Evolutionary conservation across 2,113 vertebrate species (phyloP), one percentile per base, ranked within the genome.

Genomic region (Hyla sarda): DNA sequence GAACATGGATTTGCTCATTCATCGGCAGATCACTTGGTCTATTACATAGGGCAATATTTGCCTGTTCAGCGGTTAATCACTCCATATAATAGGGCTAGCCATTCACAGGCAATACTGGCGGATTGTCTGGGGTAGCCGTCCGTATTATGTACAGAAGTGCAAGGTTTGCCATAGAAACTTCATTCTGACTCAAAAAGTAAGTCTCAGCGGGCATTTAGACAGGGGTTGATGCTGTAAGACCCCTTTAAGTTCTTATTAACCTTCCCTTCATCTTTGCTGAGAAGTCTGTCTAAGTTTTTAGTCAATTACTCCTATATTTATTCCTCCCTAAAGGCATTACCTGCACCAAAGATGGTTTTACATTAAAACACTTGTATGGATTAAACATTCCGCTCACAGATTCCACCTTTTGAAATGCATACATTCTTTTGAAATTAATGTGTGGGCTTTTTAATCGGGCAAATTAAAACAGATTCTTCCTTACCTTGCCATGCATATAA

Each of bases 401-500:
- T 48, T 84, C 56, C 73, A 84, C 83, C 41, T 84, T 41, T 60
- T 76, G 71, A 76, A 60, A 77, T 62, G 69, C 52, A 84, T 84
- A 84, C 54, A 80, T 80, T 81, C 65, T 73, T 72, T 81, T 23
- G n/a, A 86, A 56, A 86, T 86, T 72, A 86, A 72, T 80, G 48
- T 56, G 37, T 48, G 52, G 48, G 52, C 48, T 72, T 81, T 69
- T 87, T 82, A 81, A 87, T 86, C 65, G 45, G 65, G 37, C 78
- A 58, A 81, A 67, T 45, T 81, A 60, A 82, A 82, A 74, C 50
- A 73, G 67, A 16, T 79, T 81, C 48, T 58, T 80, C 76, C 78
- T 87, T 80, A 82, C 85, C 85, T 87, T 81, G 50, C 52, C 30
- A 30, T 17, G 67, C 52, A 87, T 74, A 87, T 87, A 81, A 87